These are phyloP conservation scores for Pelobates cultripes DNA, from an alignment of 2,797 vertebrate genomes.

Conservation along the genomic window DNA sequence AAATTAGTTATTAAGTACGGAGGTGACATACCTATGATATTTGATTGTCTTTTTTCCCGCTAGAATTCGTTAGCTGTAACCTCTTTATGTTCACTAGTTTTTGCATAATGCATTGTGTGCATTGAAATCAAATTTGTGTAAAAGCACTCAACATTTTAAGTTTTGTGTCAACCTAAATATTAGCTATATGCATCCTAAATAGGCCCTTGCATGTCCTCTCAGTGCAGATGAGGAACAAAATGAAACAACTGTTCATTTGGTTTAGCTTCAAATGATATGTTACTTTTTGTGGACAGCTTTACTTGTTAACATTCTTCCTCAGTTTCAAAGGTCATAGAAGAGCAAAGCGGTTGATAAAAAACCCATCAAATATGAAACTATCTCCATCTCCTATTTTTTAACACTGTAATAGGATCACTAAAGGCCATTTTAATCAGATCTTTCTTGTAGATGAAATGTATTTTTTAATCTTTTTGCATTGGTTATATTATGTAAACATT, in stretches of 20 bases:
- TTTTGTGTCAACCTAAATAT: not conserved
- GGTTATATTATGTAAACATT: no score
- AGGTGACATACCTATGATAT: no score
- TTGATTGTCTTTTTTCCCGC: no score
- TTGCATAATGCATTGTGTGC: no score
- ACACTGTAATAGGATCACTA: not conserved
- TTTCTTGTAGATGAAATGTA: not conserved
- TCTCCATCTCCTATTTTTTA: not conserved
- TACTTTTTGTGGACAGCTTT: not conserved
- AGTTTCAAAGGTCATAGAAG: slow-evolving; percentile 18
- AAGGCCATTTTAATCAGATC: not conserved
- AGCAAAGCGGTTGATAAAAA: slow-evolving; percentile 20
- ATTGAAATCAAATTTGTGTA: not conserved
- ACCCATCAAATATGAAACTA: slow-evolving; percentile 16
- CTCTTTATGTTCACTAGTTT: no score
- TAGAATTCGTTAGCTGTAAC: no score
- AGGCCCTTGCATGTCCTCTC: not conserved
- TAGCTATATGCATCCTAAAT: slow-evolving; percentile 10
- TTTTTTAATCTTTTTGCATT: not conserved
- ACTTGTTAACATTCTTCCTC: slow-evolving; percentile 25
- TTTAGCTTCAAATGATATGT: slow-evolving; percentile 12
- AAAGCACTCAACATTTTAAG: not conserved
- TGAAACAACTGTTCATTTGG: slow-evolving; percentile 11
- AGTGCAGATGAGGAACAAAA: not conserved
- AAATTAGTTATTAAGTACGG: no score